A percentile compares a stretch with the other conserved stretches of the same genome.
These are phyloP conservation scores for Tiaroga cobitis DNA, from an alignment of 2,797 vertebrate species.

Conservation along the genomic window DNA sequence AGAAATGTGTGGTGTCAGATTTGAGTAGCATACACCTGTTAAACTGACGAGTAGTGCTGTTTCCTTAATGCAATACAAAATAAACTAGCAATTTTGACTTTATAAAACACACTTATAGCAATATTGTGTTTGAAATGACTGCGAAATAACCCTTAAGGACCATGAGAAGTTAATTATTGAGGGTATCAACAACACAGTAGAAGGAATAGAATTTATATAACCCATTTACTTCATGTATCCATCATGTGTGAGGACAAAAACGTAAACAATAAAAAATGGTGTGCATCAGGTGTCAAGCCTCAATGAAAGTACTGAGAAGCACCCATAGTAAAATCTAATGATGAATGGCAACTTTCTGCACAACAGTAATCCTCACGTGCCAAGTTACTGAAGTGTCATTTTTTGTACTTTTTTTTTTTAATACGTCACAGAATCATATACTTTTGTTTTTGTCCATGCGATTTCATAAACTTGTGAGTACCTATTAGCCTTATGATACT, in stretches of 20 bases:
- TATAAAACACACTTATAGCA: not conserved
- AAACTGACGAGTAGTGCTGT: conserved; percentile 8
- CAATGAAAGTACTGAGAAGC: not conserved
- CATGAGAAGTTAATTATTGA: not conserved
- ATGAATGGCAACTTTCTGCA: not conserved
- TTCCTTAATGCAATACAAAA: conserved; percentile 2
- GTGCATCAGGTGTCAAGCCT: not conserved
- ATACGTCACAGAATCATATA: not conserved
- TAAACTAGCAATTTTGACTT: not conserved
- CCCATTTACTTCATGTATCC: not conserved
- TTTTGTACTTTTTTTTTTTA: not conserved
- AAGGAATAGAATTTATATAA: not conserved
- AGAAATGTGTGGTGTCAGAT: conserved; percentile 26
- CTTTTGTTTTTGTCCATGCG: not conserved
- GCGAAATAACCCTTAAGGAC: not conserved
- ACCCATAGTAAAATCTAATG: not conserved
- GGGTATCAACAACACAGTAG: not conserved
- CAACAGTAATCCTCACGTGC: not conserved
- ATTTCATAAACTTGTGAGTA: not conserved
- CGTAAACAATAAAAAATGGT: no score
- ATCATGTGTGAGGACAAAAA: no score
- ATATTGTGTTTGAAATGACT: not conserved
- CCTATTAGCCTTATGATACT: not conserved
- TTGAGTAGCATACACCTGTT: conserved; percentile 10
- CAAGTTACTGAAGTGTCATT: not conserved